Percentiles rank a stretch among this genome's conserved stretches.
Evolutionary conservation across 1,140 invertebrate genomes (phyloP).

Genomic region (Daktulosphaira vitifoliae): DNA sequence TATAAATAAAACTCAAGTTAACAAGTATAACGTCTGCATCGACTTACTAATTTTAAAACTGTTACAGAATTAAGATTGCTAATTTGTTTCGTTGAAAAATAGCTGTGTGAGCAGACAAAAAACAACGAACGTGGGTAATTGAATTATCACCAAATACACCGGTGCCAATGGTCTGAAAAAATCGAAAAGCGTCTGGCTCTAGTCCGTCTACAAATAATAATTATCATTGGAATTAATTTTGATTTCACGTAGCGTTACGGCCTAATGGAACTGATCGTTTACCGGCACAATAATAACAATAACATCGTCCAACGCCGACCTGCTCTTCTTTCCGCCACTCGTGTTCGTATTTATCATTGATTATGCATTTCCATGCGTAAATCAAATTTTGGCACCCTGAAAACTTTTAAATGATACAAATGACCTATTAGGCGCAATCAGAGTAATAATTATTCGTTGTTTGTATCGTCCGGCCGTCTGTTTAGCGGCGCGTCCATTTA

Average conservation of each 20-base stretch:
- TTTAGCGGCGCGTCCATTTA: neutral
- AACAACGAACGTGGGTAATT: too few species aligned
- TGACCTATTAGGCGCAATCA: neutral
- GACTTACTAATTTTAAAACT: too few species aligned
- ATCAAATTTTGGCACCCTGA: neutral
- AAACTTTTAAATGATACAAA: conserved; percentile 24
- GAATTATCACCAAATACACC: too few species aligned
- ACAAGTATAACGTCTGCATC: too few species aligned
- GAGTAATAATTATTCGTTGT: neutral
- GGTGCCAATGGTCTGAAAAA: neutral
- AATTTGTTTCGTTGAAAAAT: too few species aligned
- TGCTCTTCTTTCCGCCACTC: neutral
- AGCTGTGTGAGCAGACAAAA: too few species aligned
- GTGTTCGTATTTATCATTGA: neutral
- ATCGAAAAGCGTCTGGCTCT: neutral
- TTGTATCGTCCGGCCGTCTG: conserved; percentile 8
- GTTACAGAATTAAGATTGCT: too few species aligned
- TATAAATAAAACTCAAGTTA: too few species aligned
- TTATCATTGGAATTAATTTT: neutral
- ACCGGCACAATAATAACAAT: neutral
- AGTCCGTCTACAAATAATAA: neutral
- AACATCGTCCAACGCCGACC: neutral
- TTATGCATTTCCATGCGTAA: conserved; percentile 4
- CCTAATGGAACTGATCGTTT: conserved; percentile 19
- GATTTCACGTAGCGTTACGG: neutral